These are phyloP conservation scores for Ceraclea dissimilis DNA, from an alignment of 2,888 invertebrate species.

Conservation along the genomic window DNA sequence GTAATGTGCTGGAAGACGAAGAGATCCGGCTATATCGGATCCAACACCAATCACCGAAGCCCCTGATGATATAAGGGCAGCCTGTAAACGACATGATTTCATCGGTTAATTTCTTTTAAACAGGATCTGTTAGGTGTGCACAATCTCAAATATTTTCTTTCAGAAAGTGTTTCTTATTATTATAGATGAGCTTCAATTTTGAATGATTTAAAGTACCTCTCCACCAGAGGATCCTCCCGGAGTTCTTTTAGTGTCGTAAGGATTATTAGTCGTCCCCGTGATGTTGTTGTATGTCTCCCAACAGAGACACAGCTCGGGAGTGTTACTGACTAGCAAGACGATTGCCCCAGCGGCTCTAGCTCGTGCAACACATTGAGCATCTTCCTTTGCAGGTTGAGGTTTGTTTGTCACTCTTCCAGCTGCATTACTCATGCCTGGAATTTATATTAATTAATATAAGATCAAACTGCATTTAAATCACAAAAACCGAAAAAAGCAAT, in stretches of 20 bases:
- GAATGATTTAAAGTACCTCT: too few species aligned
- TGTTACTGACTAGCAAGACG: constrained; percentile 79
- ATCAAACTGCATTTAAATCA: not conserved
- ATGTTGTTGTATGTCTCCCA: constrained; percentile 87
- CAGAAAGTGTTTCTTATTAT: not conserved
- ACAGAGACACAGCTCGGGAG: constrained; percentile 85
- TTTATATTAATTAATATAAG: not conserved
- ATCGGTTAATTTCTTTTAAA: too few species aligned
- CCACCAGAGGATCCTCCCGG: constrained; percentile 90
- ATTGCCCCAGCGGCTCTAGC: constrained; percentile 76
- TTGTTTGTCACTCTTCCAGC: constrained; percentile 57
- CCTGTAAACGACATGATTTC: too few species aligned
- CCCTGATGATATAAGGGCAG: constrained; percentile 67
- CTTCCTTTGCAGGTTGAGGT: constrained; percentile 61
- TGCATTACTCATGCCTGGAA: constrained; percentile 63
- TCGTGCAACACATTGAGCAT: constrained; percentile 64
- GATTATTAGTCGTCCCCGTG: constrained; percentile 80
- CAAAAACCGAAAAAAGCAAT: too few species aligned
- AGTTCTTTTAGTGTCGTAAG: constrained; percentile 74
- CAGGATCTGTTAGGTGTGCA: too few species aligned
- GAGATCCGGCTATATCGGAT: constrained; percentile 86
- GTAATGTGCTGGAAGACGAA: constrained; percentile 82
- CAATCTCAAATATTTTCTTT: not conserved
- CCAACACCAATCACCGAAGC: constrained; percentile 77
- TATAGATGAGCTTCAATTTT: too few species aligned